A percentile compares a stretch with the other conserved stretches of the same genome.
phyloP scores from a whole-genome alignment of 2,797 vertebrate genomes.

The Acipenser ruthenus region DNA sequence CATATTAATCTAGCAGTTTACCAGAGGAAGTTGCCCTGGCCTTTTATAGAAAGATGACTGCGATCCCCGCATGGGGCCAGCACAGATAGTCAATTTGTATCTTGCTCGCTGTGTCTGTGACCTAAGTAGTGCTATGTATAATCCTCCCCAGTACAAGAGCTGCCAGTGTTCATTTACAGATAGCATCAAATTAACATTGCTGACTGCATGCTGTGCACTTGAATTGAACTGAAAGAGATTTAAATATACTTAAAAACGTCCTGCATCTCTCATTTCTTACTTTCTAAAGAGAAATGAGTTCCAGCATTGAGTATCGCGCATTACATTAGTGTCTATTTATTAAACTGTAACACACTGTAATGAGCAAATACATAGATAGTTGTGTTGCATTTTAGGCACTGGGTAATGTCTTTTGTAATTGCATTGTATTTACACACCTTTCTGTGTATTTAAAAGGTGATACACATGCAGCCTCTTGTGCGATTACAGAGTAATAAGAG shows the following conservation, averaged over 20 bases:
- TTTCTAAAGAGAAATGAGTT: neutral
- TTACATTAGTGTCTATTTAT: too few relatives aligned
- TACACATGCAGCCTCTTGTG: too few relatives aligned
- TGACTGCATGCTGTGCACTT: constrained; percentile 26
- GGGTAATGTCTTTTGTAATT: too few relatives aligned
- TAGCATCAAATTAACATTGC: constrained; percentile 34
- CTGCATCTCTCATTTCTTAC: neutral
- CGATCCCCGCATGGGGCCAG: constrained; percentile 51
- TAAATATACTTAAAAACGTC: neutral
- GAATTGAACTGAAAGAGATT: constrained; percentile 23
- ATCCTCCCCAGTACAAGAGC: constrained; percentile 26
- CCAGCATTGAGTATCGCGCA: too few relatives aligned
- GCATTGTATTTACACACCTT: too few relatives aligned
- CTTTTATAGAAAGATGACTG: constrained; percentile 61
- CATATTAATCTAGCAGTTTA: constrained; percentile 75
- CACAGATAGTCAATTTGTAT: constrained; percentile 38
- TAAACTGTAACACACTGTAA: too few relatives aligned
- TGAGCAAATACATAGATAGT: too few relatives aligned
- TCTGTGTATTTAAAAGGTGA: too few relatives aligned
- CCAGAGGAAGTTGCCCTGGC: constrained; percentile 68
- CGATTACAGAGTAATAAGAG: too few relatives aligned
- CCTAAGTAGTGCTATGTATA: constrained; percentile 33
- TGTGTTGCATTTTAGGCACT: too few relatives aligned
- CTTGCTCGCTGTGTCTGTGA: constrained; percentile 36
- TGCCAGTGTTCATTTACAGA: constrained; percentile 22